phyloP scores from a whole-genome alignment of 1,140 invertebrate species.

The Holotrichia oblita region DNA sequence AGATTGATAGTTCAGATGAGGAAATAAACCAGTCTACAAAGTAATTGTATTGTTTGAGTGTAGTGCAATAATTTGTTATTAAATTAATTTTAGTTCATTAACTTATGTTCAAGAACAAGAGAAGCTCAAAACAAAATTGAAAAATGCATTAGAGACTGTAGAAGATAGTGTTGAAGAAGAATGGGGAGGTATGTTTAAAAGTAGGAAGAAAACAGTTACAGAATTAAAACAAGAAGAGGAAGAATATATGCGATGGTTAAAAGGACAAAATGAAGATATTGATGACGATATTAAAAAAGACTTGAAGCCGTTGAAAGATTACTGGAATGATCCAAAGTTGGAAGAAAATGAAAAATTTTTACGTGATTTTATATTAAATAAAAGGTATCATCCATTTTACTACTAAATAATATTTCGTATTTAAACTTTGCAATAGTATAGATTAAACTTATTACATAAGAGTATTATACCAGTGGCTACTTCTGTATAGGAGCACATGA shows the following conservation, averaged over 20 bases:
- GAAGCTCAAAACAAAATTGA: conserved; percentile 74
- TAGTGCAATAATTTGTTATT: neutral
- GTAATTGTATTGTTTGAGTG: conserved; percentile 48
- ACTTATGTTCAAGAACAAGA: conserved; percentile 78
- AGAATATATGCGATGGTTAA: conserved; percentile 84
- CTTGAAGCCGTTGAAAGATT: conserved; percentile 80
- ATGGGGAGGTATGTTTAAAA: conserved; percentile 69
- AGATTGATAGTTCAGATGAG: conserved; percentile 46
- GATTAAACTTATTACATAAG: too few relatives aligned
- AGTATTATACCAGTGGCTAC: too few relatives aligned
- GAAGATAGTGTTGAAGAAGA: conserved; percentile 64
- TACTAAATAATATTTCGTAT: conserved; percentile 59
- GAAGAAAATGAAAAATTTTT: conserved; percentile 88
- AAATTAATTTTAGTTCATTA: conserved; percentile 48
- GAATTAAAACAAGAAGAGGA: conserved; percentile 71
- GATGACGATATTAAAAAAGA: conserved; percentile 70
- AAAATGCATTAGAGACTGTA: conserved; percentile 62
- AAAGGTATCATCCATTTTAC: conserved; percentile 66
- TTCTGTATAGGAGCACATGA: too few relatives aligned
- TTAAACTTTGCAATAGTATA: too few relatives aligned
- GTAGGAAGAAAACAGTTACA: conserved; percentile 69
- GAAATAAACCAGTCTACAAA: neutral
- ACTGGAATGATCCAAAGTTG: conserved; percentile 85
- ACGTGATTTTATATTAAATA: conserved; percentile 92
- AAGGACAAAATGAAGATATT: conserved; percentile 76